These are phyloP conservation scores for Ceryle rudis DNA, from an alignment of 2,797 vertebrate genomes.

Conservation along the genomic window DNA sequence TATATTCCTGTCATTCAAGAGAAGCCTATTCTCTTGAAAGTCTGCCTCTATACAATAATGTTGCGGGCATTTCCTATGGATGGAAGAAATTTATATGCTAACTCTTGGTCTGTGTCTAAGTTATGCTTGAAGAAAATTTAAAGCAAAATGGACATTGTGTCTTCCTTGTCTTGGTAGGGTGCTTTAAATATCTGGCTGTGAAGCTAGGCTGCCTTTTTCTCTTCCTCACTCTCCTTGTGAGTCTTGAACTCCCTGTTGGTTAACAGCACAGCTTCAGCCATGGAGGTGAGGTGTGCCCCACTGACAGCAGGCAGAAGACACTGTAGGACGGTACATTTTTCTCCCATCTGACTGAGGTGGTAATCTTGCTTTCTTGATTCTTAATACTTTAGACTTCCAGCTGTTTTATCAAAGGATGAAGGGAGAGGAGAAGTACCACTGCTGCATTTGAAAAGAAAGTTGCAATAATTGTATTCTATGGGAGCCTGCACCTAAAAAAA, in stretches of 20 bases:
- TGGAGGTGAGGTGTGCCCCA: too few relatives aligned
- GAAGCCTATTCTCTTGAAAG: not conserved
- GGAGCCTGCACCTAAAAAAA: not conserved
- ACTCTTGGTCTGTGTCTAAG: not conserved
- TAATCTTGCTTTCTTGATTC: not conserved
- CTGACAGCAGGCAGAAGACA: not conserved
- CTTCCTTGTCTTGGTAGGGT: not conserved
- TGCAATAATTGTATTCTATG: not conserved
- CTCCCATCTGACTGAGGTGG: not conserved
- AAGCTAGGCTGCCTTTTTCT: not conserved
- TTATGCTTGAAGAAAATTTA: not conserved
- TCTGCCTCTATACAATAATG: not conserved
- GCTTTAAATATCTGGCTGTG: not conserved
- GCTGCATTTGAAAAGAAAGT: not conserved
- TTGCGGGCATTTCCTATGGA: not conserved
- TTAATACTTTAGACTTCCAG: not conserved
- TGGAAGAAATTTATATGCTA: not conserved
- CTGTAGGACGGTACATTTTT: rapidly evolving
- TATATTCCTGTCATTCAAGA: not conserved
- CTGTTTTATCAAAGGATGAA: not conserved
- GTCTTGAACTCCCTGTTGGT: not conserved
- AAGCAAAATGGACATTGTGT: not conserved
- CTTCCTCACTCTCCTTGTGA: rapidly evolving
- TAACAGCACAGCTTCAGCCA: not conserved
- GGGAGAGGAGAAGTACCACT: not conserved